Evolutionary conservation across 2,888 invertebrate genomes (phyloP).

Genomic region (Diadegma fenestrale): DNA sequence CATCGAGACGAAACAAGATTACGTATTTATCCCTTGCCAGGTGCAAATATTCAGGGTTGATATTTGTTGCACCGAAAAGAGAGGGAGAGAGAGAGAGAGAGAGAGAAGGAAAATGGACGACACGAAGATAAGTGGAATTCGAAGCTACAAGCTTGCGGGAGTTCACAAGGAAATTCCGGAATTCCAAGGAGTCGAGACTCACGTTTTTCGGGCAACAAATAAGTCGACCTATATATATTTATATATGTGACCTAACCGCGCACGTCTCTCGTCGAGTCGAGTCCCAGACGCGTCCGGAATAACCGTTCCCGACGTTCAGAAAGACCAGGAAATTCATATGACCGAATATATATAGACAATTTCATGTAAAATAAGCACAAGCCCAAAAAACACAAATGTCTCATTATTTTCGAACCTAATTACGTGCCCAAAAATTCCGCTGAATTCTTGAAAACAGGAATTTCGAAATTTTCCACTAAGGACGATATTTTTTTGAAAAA

Average conservation of each 20-base stretch:
- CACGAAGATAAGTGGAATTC: conserved; percentile 59
- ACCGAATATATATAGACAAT: not conserved
- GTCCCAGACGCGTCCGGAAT: conserved; percentile 64
- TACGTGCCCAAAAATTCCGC: not conserved
- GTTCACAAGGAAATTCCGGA: conserved; percentile 53
- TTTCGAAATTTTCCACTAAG: not conserved
- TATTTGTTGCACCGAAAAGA: conserved; percentile 33
- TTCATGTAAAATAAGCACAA: not conserved
- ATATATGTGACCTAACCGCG: conserved; percentile 48
- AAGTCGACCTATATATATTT: conserved; percentile 32
- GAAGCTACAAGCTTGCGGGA: conserved; percentile 41
- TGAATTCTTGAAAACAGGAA: not conserved
- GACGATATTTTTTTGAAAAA: not conserved
- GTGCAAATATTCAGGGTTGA: conserved; percentile 24
- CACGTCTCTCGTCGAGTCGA: conserved; percentile 49
- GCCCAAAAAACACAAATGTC: not conserved
- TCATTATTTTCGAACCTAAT: not conserved
- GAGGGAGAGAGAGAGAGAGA: conserved; percentile 34
- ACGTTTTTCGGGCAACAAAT: conserved; percentile 72
- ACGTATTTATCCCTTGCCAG: conserved; percentile 31
- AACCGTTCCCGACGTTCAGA: conserved; percentile 59
- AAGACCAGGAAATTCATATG: conserved; percentile 17
- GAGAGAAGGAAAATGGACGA: conserved; percentile 10
- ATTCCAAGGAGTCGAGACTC: conserved; percentile 76
- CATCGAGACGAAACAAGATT: conserved; percentile 39